Evolutionary conservation across 2,113 vertebrate species (phyloP).

Genomic region (Axis porcinus): DNA sequence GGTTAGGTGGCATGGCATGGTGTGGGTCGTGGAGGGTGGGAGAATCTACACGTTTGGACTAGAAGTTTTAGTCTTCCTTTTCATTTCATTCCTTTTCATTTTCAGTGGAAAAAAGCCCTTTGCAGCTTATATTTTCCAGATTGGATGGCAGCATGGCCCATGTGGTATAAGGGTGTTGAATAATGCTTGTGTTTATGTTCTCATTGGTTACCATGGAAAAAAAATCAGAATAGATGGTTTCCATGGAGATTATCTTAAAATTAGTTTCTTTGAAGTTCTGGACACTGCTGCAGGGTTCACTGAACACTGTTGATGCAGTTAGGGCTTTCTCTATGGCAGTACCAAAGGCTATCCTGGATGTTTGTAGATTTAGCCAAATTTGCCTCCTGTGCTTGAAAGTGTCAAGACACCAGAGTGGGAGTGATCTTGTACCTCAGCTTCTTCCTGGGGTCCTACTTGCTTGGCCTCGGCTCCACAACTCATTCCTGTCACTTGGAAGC

Average conservation of each 20-base stretch:
- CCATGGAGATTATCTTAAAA: conserved; percentile 73
- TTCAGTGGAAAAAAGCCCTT: conserved; percentile 18
- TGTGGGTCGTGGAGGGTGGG: not conserved
- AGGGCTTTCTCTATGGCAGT: not conserved
- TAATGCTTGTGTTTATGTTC: conserved; percentile 58
- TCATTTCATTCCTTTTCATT: not conserved
- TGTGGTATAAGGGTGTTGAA: conserved; percentile 61
- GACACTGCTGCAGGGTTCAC: conserved; percentile 33
- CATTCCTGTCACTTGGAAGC: not conserved
- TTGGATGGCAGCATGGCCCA: conserved; percentile 46
- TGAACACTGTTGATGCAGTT: not conserved
- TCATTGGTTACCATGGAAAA: conserved; percentile 69
- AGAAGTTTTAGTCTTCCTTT: not conserved
- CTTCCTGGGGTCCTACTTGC: not conserved
- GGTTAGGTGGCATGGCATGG: not conserved
- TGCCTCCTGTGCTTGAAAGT: not conserved
- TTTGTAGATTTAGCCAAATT: not conserved
- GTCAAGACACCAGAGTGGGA: not conserved
- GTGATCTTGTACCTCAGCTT: not conserved
- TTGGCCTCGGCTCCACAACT: not conserved
- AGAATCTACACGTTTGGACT: not conserved
- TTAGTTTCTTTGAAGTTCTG: conserved; percentile 55
- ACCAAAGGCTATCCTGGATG: not conserved
- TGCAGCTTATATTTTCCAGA: conserved; percentile 49
- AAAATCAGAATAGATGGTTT: conserved; percentile 70